Percentiles rank a stretch among this genome's conserved stretches.
Conservation (phyloP, 1,140 invertebrate genomes). For the Diabrotica undecimpunctata region DNA sequence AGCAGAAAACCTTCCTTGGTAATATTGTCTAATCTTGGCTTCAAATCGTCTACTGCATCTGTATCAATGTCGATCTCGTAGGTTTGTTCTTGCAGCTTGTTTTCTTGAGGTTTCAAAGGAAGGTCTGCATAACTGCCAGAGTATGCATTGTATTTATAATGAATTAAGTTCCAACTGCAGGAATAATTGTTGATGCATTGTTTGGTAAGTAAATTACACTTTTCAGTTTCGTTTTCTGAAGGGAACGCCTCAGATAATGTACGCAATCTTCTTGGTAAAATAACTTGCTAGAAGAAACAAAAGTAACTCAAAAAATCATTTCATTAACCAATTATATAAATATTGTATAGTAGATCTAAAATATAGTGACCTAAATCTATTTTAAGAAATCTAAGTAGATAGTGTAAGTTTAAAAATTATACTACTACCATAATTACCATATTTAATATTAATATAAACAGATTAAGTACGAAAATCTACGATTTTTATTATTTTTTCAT, state of each 20-base stretch:
- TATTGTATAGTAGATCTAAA: too few species aligned
- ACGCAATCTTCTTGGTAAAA: constrained; percentile 71
- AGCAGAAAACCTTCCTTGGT: constrained; percentile 86
- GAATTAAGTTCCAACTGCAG: constrained; percentile 80
- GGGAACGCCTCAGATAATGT: constrained; percentile 74
- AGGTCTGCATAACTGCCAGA: constrained; percentile 80
- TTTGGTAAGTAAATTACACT: constrained; percentile 71
- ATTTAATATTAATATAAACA: too few species aligned
- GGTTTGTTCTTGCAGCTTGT: constrained; percentile 73
- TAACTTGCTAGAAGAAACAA: constrained; percentile 64
- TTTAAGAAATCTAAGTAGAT: too few species aligned
- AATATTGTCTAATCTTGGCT: constrained; percentile 64
- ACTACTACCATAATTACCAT: too few species aligned
- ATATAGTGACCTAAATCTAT: too few species aligned
- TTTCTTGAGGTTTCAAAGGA: constrained; percentile 63
- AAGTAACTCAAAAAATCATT: too few species aligned
- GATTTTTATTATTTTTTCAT: too few species aligned
- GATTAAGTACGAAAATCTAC: too few species aligned
- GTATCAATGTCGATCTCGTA: constrained; percentile 84
- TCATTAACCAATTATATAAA: too few species aligned
- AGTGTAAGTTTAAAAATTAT: too few species aligned
- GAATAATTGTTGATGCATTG: constrained; percentile 85
- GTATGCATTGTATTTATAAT: constrained; percentile 84
- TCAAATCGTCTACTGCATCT: constrained; percentile 73
- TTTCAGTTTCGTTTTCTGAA: constrained; percentile 47